Percentiles rank a stretch among this genome's conserved stretches.
phyloP scores from a whole-genome alignment of 2,113 vertebrate genomes.

The Pycnonotus jocosus region DNA sequence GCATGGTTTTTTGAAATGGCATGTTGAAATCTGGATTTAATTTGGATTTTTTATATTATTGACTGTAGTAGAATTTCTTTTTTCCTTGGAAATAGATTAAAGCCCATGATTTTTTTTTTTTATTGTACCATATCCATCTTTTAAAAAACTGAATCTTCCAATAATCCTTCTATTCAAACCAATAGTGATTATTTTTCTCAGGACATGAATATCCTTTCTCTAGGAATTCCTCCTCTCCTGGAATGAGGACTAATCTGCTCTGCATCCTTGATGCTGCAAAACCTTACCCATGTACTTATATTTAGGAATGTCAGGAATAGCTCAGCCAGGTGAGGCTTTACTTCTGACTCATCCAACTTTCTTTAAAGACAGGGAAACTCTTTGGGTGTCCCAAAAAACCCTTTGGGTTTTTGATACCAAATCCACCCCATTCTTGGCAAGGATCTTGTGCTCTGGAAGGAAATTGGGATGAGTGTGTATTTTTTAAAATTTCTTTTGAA shows the following conservation, averaged over 20 bases:
- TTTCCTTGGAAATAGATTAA: neutral
- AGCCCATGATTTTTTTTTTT: fast-evolving
- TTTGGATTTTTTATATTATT: neutral
- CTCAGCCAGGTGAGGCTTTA: neutral
- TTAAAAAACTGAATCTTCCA: neutral
- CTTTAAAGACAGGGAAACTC: neutral
- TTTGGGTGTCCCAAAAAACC: neutral
- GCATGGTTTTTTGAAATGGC: fast-evolving
- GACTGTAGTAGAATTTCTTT: neutral
- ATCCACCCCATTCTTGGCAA: neutral
- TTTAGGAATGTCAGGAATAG: neutral
- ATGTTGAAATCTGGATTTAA: neutral
- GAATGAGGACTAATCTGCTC: neutral
- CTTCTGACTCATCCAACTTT: neutral
- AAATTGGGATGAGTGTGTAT: fast-evolving
- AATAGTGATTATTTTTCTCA: neutral
- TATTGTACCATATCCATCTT: neutral
- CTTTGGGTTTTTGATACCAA: no score
- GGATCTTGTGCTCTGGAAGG: neutral
- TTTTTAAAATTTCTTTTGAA: neutral
- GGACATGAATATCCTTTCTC: neutral
- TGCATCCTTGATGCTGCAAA: neutral
- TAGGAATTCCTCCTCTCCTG: neutral
- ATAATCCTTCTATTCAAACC: neutral
- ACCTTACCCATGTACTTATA: neutral